phyloP scores from a whole-genome alignment of 2,888 invertebrate species.

The Globia sparganii region DNA sequence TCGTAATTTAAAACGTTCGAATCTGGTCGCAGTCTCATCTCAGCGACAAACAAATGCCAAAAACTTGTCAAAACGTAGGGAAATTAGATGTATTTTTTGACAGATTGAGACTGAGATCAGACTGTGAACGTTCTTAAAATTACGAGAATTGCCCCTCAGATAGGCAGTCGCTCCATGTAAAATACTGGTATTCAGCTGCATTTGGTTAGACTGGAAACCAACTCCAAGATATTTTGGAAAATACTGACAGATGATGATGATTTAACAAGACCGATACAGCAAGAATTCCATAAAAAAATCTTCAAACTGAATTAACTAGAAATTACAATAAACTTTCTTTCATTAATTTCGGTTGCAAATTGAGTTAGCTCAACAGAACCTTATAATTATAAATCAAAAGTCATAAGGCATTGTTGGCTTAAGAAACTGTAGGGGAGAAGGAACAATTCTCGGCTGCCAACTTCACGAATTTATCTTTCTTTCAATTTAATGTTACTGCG shows the following conservation, averaged over 20 bases:
- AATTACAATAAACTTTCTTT: conserved; percentile 45
- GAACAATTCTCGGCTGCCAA: conserved; percentile 65
- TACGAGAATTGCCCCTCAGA: no score
- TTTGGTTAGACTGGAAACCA: not conserved
- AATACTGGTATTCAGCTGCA: not conserved
- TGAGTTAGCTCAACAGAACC: conserved; percentile 58
- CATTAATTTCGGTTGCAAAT: conserved; percentile 57
- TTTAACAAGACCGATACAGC: not conserved
- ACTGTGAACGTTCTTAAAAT: no score
- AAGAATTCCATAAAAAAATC: not conserved
- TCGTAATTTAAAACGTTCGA: no score
- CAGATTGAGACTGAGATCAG: no score
- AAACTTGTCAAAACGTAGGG: no score
- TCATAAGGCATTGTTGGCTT: conserved; percentile 69
- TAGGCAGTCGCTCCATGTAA: no score
- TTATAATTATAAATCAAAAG: conserved; percentile 69
- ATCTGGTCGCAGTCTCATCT: no score
- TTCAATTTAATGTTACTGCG: conserved; percentile 71
- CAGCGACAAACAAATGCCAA: no score
- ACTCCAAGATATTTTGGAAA: not conserved
- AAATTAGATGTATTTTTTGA: no score
- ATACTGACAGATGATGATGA: not conserved
- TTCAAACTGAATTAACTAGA: conserved; percentile 31
- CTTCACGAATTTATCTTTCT: conserved; percentile 76
- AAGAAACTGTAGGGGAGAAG: conserved; percentile 58